Percentiles rank a stretch among this genome's conserved stretches.
These are phyloP conservation scores for Lithophane semibrunnea DNA, from an alignment of 2,888 invertebrate species.

Conservation along the genomic window DNA sequence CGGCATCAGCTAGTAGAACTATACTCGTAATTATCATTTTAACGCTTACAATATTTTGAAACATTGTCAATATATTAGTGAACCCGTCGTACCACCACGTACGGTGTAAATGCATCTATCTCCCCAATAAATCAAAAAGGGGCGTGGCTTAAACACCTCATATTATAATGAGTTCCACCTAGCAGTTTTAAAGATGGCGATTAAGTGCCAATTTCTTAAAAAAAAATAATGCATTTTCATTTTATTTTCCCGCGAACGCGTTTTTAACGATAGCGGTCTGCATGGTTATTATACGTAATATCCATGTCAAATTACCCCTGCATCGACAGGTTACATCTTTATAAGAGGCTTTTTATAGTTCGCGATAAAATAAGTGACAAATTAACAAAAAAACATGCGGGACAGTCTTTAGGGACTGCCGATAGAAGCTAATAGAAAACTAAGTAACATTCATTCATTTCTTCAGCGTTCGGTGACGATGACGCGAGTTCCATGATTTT, in stretches of 20 bases:
- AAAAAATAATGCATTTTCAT: slow-evolving; percentile 4
- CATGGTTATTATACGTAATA: slow-evolving; percentile 69
- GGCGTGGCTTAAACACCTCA: slow-evolving; percentile 41
- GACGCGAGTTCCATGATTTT: too few species aligned
- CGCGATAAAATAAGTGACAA: neutral
- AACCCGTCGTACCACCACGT: neutral
- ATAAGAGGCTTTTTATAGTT: slow-evolving; percentile 68
- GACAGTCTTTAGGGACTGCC: too few species aligned
- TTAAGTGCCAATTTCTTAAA: slow-evolving; percentile 42
- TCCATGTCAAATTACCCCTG: slow-evolving; percentile 74
- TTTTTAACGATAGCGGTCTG: slow-evolving; percentile 63
- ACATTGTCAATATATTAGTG: neutral
- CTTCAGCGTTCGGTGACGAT: too few species aligned
- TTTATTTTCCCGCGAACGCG: slow-evolving; percentile 56
- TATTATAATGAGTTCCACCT: slow-evolving; percentile 48
- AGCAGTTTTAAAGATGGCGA: slow-evolving; percentile 42
- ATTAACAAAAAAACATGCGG: too few species aligned
- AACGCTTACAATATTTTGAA: neutral
- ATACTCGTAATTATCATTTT: neutral
- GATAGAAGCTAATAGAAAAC: too few species aligned
- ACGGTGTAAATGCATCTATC: slow-evolving; percentile 25
- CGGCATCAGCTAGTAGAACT: neutral
- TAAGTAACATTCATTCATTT: too few species aligned
- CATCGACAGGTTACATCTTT: slow-evolving; percentile 78
- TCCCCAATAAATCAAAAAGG: slow-evolving; percentile 45